These are phyloP conservation scores for Ancistrus triradiatus DNA, from an alignment of 2,113 vertebrate species.

Conservation along the genomic window DNA sequence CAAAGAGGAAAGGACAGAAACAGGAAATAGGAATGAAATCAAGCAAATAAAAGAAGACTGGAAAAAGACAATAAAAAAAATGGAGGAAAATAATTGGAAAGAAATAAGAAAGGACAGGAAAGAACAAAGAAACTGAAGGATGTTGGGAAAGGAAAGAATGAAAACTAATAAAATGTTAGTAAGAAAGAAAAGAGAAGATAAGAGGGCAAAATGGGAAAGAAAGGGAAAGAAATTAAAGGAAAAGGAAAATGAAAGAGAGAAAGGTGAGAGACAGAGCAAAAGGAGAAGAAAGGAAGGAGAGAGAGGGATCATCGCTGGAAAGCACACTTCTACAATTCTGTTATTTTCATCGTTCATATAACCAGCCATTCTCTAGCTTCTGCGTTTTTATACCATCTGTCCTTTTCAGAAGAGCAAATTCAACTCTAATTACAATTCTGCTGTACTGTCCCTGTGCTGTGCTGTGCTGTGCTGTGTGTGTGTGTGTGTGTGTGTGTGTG, in stretches of 20 bases:
- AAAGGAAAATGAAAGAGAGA: not conserved
- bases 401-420: not conserved
- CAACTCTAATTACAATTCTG: slow-evolving; percentile 2
- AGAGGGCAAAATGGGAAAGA: too few relatives aligned
- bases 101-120: too few relatives aligned
- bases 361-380: slow-evolving; percentile 6
- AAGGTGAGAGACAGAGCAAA: not conserved
- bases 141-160: not conserved
- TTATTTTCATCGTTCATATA: slow-evolving; percentile 22
- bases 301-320: not conserved
- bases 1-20: too few relatives aligned
- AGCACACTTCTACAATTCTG: not conserved
- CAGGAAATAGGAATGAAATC: not conserved
- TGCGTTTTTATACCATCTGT: slow-evolving; percentile 12
- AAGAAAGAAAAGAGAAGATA: too few relatives aligned
- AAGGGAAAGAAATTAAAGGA: not conserved
- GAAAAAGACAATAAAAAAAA: not conserved
- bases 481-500: slow-evolving; percentile 11
- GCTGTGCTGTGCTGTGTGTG: too few relatives aligned
- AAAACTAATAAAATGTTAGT: too few relatives aligned
- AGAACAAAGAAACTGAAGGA: not conserved
- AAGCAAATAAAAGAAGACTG: not conserved
- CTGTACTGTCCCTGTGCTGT: slow-evolving; percentile 2
- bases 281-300: not conserved
- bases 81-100: too few relatives aligned